Conservation (phyloP, 2,113 vertebrate genomes). For the Epinephelus moara region DNA sequence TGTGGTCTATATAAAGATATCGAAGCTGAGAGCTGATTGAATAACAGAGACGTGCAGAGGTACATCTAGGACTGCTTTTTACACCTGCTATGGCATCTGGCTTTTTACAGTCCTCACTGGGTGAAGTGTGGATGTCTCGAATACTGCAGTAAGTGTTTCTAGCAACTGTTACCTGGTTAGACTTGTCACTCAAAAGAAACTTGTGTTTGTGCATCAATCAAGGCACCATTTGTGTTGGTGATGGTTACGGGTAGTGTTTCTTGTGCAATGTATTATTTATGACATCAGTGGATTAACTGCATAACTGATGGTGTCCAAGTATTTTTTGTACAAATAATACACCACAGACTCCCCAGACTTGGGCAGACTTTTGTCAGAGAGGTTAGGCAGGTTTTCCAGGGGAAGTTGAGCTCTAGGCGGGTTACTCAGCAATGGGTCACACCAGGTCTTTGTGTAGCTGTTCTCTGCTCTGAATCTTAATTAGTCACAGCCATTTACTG, state of each 20-base stretch:
- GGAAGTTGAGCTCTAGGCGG: not conserved
- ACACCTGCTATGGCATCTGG: constrained; percentile 57
- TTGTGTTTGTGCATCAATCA: constrained; percentile 7
- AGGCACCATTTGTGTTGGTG: not conserved
- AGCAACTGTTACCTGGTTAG: constrained; percentile 7
- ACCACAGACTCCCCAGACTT: not conserved
- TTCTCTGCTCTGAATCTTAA: constrained; percentile 30
- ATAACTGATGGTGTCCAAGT: not conserved
- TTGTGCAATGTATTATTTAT: not conserved
- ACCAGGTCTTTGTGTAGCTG: constrained; percentile 16
- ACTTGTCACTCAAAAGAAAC: not conserved
- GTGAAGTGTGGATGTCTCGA: constrained; percentile 68
- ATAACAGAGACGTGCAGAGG: constrained; percentile 11
- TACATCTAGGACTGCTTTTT: not conserved
- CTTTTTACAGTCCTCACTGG: constrained; percentile 58
- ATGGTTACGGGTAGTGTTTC: not conserved
- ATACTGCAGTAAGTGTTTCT: constrained; percentile 70
- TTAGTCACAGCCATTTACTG: not conserved
- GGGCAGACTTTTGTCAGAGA: not conserved
- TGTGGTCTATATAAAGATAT: constrained; percentile 33
- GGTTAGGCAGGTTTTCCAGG: not conserved
- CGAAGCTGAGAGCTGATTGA: not conserved
- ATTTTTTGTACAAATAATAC: not conserved
- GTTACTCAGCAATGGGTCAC: not conserved
- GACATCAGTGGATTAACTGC: not conserved